phyloP scores from a whole-genome alignment of 2,113 vertebrate species.

The Pygoscelis antarcticus region DNA sequence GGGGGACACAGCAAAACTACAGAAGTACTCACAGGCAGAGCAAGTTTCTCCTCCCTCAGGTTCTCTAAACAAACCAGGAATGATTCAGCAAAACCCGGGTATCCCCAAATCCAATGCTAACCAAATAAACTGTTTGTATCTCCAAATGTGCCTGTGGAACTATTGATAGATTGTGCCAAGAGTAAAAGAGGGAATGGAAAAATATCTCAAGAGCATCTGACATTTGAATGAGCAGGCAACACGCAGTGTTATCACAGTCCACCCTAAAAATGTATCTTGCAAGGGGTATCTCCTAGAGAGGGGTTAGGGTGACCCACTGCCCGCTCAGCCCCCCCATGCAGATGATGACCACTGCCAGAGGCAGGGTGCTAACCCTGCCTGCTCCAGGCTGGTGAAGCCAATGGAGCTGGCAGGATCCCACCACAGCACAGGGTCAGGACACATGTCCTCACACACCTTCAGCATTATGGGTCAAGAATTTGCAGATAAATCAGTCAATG shows the following conservation, averaged over 20 bases:
- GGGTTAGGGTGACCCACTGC: background rate
- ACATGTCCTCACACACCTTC: background rate
- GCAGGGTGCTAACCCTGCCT: background rate
- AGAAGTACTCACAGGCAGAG: background rate
- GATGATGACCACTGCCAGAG: background rate
- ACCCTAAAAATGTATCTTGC: background rate
- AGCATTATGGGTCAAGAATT: background rate
- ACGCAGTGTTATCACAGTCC: background rate
- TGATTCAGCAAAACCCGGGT: background rate
- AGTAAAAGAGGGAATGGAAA: background rate
- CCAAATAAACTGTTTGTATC: background rate
- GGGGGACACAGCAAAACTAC: background rate
- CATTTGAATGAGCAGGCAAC: background rate
- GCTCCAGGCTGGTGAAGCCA: background rate
- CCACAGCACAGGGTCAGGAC: fast-evolving
- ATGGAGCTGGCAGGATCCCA: background rate
- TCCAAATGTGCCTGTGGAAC: background rate
- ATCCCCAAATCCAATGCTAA: too few species aligned
- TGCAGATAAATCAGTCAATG: background rate
- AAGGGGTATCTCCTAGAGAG: background rate
- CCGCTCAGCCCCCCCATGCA: fast-evolving
- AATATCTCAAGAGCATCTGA: background rate
- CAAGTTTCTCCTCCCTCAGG: background rate
- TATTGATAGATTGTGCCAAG: background rate
- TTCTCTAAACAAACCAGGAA: background rate